Conservation (phyloP, 2,888 invertebrate genomes). For the Hybos culiciformis region DNA sequence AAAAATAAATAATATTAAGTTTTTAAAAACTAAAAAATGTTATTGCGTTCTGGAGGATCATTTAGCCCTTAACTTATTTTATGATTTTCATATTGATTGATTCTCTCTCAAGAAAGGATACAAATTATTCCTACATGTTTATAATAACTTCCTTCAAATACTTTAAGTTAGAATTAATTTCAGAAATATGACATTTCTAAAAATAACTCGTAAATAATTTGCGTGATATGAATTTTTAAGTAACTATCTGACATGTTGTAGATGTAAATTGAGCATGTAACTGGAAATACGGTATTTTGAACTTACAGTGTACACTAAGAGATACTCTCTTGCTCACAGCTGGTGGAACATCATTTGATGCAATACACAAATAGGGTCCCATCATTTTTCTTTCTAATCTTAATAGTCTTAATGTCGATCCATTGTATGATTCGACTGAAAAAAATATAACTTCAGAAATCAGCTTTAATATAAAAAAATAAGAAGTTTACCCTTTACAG, state of each 20-base stretch:
- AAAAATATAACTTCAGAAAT: constrained; percentile 11
- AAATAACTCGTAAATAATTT: no score
- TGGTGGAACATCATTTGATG: constrained; percentile 82
- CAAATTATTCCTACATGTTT: no score
- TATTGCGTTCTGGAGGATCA: no score
- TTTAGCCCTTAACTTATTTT: no score
- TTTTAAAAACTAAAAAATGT: neutral
- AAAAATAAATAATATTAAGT: neutral
- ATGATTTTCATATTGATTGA: no score
- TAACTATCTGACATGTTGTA: no score
- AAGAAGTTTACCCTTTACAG: constrained; percentile 29
- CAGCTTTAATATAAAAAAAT: constrained; percentile 2
- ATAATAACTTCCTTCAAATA: no score
- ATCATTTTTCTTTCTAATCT: constrained; percentile 78
- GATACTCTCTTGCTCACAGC: constrained; percentile 80
- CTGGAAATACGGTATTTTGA: constrained; percentile 4
- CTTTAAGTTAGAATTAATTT: no score
- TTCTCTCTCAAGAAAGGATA: no score
- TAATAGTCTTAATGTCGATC: constrained; percentile 57
- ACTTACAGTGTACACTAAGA: constrained; percentile 82
- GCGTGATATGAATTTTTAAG: no score
- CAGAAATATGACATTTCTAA: no score
- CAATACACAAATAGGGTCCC: constrained; percentile 85
- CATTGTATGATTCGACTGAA: constrained; percentile 61
- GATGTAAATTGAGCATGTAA: neutral